These are phyloP conservation scores for Heterodera filipjevi DNA, from an alignment of 2,888 invertebrate genomes.

Conservation along the genomic window DNA sequence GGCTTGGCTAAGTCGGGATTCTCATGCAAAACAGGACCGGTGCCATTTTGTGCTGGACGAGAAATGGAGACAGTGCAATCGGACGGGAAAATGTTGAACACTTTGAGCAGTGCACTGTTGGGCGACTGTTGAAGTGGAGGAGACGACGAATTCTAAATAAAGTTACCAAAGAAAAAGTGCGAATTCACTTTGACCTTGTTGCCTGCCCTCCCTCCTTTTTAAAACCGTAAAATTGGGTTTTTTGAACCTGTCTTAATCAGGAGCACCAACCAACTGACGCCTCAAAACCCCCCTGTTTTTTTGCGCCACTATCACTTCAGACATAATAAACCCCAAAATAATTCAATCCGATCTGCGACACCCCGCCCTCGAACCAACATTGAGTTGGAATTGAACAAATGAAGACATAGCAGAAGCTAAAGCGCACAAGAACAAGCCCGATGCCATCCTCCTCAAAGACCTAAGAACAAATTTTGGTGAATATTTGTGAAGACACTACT, in stretches of 20 bases:
- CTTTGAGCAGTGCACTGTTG: constrained; percentile 15
- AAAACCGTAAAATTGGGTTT: no score
- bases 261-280: no score
- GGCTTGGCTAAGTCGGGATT: background rate
- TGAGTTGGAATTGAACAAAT: constrained; percentile 15
- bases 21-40: background rate
- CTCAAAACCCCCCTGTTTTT: no score
- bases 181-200: no score
- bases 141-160: background rate
- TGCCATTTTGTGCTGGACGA: background rate
- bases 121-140: constrained; percentile 15
- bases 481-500: no score
- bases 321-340: no score
- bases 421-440: constrained; percentile 22
- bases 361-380: constrained; percentile 19
- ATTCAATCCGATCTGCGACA: no score
- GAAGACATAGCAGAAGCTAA: constrained; percentile 4
- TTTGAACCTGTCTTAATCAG: no score
- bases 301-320: no score
- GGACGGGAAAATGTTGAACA: constrained; percentile 25
- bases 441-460: constrained; percentile 18
- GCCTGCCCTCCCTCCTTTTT: no score
- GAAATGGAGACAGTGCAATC: constrained; percentile 21
- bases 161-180: background rate
- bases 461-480: no score